A percentile compares a stretch with the other conserved stretches of the same genome.
Evolutionary conservation across 2,888 invertebrate species (phyloP).

Genomic region (Anodontia alba): DNA sequence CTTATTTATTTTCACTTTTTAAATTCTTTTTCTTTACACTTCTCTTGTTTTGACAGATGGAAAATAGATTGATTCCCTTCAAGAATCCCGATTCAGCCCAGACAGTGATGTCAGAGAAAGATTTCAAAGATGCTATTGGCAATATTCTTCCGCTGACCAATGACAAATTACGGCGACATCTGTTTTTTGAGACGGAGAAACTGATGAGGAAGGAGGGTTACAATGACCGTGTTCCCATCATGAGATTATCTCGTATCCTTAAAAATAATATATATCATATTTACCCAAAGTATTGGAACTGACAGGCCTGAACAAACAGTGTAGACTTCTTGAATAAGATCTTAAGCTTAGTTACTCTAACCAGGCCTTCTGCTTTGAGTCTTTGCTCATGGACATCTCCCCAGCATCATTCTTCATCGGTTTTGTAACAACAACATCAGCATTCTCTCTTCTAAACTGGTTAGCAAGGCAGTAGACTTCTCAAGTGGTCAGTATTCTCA

Average conservation of each 20-base stretch:
- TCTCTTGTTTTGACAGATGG: slow-evolving; percentile 67
- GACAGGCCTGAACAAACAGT: no score
- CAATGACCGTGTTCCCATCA: slow-evolving; percentile 72
- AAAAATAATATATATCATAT: no score
- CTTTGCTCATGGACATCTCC: no score
- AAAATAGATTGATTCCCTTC: slow-evolving; percentile 77
- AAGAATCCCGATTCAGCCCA: slow-evolving; percentile 71
- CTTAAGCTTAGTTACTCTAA: neutral
- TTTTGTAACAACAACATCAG: neutral
- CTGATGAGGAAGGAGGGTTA: slow-evolving; percentile 72
- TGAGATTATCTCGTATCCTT: slow-evolving; percentile 82
- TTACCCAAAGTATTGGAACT: no score
- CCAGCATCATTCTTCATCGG: neutral
- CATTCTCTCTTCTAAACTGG: no score
- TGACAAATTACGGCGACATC: slow-evolving; percentile 76
- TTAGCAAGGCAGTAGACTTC: no score
- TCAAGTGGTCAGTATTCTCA: no score
- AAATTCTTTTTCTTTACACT: no score
- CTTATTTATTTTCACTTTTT: no score
- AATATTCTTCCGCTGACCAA: slow-evolving; percentile 77
- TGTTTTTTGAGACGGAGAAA: slow-evolving; percentile 79
- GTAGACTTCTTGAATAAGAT: no score
- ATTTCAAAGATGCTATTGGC: slow-evolving; percentile 81
- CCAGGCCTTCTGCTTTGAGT: no score
- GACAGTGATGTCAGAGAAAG: slow-evolving; percentile 76